Evolutionary conservation across 2,113 vertebrate genomes (phyloP).

Genomic region (Sorex araneus): DNA sequence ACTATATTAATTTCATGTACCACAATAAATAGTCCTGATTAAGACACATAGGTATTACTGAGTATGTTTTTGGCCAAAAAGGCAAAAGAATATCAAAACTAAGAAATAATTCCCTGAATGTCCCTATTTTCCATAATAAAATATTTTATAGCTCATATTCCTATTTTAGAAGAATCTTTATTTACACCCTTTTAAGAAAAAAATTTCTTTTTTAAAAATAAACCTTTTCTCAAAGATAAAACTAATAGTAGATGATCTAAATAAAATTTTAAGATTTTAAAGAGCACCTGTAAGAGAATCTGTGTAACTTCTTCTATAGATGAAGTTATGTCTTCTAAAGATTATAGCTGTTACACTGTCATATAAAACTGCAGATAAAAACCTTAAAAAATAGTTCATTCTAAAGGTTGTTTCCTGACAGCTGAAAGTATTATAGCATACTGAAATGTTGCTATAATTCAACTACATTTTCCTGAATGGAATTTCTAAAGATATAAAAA

Average conservation of each 20-base stretch:
- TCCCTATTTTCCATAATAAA: not conserved
- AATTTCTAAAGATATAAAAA: slow-evolving; percentile 59
- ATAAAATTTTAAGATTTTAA: slow-evolving; percentile 48
- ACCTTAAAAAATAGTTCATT: slow-evolving; percentile 41
- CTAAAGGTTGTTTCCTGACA: slow-evolving; percentile 65
- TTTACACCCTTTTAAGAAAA: not conserved
- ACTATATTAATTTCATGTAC: slow-evolving; percentile 10
- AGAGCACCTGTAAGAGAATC: slow-evolving; percentile 1
- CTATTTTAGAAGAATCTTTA: not conserved
- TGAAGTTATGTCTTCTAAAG: slow-evolving; percentile 48
- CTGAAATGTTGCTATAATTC: slow-evolving; percentile 68
- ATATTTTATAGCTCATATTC: slow-evolving; percentile 7
- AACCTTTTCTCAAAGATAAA: slow-evolving; percentile 60
- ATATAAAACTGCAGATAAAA: slow-evolving; percentile 66
- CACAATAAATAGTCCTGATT: not conserved
- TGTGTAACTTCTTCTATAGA: slow-evolving; percentile 33
- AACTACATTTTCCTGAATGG: slow-evolving; percentile 66
- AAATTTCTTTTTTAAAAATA: slow-evolving; percentile 27
- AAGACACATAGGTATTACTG: slow-evolving; percentile 1
- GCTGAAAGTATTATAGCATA: slow-evolving; percentile 4
- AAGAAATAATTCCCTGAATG: not conserved
- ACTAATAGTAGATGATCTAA: not conserved
- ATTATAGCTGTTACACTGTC: slow-evolving; percentile 48
- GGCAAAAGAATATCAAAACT: not conserved
- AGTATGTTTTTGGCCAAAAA: slow-evolving; percentile 39